These are phyloP conservation scores for Pseudomugil tenellus DNA, from an alignment of 2,797 vertebrate genomes.

Conservation along the genomic window DNA sequence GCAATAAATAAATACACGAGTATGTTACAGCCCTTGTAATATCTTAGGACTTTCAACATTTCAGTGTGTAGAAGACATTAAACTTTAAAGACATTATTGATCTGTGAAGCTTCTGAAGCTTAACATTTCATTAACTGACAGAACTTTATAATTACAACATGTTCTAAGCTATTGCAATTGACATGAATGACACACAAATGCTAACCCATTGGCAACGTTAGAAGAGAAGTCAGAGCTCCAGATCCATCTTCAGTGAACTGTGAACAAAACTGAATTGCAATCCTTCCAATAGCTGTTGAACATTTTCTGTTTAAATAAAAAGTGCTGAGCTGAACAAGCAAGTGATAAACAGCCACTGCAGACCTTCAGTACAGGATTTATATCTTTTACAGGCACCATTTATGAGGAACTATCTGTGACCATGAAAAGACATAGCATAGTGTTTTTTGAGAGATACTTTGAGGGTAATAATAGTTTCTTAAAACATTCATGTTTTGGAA, in stretches of 20 bases:
- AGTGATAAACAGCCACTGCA: background rate
- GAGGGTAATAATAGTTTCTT: conserved; percentile 4
- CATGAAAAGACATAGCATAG: conserved; percentile 27
- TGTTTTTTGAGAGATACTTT: background rate
- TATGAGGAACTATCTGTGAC: conserved; percentile 33
- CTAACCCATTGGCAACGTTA: background rate
- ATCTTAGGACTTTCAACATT: background rate
- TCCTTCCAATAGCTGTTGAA: background rate
- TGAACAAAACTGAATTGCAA: background rate
- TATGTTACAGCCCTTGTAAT: too few relatives aligned
- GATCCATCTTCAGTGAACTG: background rate
- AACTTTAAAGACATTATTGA: too few relatives aligned
- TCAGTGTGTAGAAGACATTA: background rate
- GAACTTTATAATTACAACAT: too few relatives aligned
- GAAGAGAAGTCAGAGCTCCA: background rate
- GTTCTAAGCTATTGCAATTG: too few relatives aligned
- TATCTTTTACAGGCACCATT: background rate
- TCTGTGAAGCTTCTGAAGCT: too few relatives aligned
- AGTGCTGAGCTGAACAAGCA: conserved; percentile 6
- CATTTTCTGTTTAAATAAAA: background rate
- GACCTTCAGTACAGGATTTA: background rate
- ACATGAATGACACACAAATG: background rate
- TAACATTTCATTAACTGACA: too few relatives aligned
- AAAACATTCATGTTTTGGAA: conserved; percentile 13
- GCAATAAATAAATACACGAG: too few relatives aligned